These are phyloP conservation scores for Bolinopsis microptera DNA, from an alignment of 37 sponge, comb jelly and placozoan genomes.

Conservation along the genomic window DNA sequence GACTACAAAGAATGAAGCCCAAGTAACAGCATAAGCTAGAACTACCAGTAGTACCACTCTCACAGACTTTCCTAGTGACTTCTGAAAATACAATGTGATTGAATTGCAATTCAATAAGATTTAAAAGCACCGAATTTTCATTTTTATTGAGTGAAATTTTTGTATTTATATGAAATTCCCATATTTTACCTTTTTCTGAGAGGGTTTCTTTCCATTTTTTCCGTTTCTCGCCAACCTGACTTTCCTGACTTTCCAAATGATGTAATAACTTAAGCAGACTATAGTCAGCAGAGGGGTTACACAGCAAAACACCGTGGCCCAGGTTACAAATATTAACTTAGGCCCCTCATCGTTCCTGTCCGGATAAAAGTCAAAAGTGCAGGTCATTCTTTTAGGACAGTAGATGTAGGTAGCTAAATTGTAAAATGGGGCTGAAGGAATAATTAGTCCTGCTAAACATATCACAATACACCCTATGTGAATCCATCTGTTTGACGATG, in stretches of 20 bases:
- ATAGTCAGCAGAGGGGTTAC: not conserved
- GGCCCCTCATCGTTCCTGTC: not conserved
- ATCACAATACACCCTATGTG: not conserved
- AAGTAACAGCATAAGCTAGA: slow-evolving; percentile 1
- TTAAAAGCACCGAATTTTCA: too few relatives aligned
- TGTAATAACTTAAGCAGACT: not conserved
- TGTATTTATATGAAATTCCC: too few relatives aligned
- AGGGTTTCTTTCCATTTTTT: too few relatives aligned
- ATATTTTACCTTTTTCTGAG: too few relatives aligned
- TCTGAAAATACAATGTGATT: too few relatives aligned
- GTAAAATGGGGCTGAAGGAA: slow-evolving; percentile 33
- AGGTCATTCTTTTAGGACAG: slow-evolving; percentile 15
- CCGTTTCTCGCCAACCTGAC: too few relatives aligned
- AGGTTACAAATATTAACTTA: not conserved
- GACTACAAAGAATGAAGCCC: slow-evolving; percentile 23
- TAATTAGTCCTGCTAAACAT: not conserved
- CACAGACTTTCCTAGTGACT: not conserved
- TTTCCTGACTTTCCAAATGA: slow-evolving; percentile 9
- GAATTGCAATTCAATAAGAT: too few relatives aligned
- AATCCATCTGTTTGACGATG: not conserved
- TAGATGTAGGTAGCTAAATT: slow-evolving; percentile 8
- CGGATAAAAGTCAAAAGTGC: slow-evolving; percentile 36
- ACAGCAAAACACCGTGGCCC: slow-evolving; percentile 4
- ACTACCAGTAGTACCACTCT: slow-evolving; percentile 20
- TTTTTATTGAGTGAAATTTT: too few relatives aligned